These are phyloP conservation scores for Drosophila murphyi DNA, from an alignment of 1,140 invertebrate genomes.

Conservation along the genomic window DNA sequence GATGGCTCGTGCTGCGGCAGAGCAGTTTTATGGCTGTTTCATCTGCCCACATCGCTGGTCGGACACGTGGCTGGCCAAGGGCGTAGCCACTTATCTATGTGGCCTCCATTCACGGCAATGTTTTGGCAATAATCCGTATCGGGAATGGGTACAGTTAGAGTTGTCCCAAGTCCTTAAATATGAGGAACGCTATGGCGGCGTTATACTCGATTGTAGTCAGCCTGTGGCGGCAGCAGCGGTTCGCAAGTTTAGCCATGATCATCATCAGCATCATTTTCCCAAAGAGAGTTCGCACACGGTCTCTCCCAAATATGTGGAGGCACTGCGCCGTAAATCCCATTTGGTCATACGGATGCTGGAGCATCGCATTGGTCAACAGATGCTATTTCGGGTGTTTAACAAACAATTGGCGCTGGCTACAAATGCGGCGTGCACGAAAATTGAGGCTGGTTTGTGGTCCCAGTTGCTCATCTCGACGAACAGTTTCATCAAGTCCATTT, in stretches of 20 bases:
- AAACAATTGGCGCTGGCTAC: conserved; percentile 97
- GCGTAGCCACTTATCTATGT: conserved; percentile 96
- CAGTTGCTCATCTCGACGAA: conserved; percentile 97
- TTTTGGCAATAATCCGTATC: conserved; percentile 99
- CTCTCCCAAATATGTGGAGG: conserved; percentile 95
- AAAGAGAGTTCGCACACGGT: conserved; percentile 95
- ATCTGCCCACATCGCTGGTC: conserved; percentile 98
- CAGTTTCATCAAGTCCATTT: conserved; percentile 97
- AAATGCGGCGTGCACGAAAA: conserved; percentile 94
- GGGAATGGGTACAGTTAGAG: conserved; percentile 94
- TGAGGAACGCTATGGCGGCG: conserved; percentile 97
- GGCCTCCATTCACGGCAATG: conserved; percentile 97
- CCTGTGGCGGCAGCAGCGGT: conserved; percentile 71
- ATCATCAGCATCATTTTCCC: conserved; percentile 92
- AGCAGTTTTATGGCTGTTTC: conserved; percentile 99
- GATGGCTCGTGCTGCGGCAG: conserved; percentile 97
- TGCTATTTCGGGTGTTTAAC: conserved; percentile 98
- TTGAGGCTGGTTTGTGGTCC: conserved; percentile 92
- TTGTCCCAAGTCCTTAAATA: conserved; percentile 93
- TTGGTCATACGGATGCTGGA: conserved; percentile 98
- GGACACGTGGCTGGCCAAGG: conserved; percentile 97
- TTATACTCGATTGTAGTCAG: conserved; percentile 96
- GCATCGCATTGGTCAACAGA: conserved; percentile 96
- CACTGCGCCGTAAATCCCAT: conserved; percentile 96
- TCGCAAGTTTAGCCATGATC: no score